A percentile compares a stretch with the other conserved stretches of the same genome.
phyloP scores from a whole-genome alignment of 2,113 vertebrate genomes.

The Leiothrix lutea region DNA sequence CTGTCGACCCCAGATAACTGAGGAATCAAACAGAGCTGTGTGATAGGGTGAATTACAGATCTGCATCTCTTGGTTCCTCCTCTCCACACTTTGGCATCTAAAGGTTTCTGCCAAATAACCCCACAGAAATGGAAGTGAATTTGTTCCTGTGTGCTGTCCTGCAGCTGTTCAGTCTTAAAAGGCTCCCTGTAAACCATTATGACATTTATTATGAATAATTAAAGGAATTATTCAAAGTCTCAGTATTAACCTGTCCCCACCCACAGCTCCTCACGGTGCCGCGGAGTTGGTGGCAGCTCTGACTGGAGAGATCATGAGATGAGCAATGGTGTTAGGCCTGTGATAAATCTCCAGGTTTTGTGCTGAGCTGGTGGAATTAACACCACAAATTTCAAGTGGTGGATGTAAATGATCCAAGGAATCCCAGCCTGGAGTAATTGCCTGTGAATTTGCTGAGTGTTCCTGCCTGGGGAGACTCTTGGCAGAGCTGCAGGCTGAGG shows the following conservation, averaged over 20 bases:
- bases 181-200: neutral
- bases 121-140: neutral
- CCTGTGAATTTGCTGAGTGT: neutral
- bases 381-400: neutral
- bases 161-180: neutral
- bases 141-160: neutral
- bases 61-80: neutral
- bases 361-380: constrained; percentile 13
- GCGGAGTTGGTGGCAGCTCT: neutral
- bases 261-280: neutral
- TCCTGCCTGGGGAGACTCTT: neutral
- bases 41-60: neutral
- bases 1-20: accelerated
- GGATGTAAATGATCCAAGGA: neutral
- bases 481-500: neutral
- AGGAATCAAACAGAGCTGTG: neutral
- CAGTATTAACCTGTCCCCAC: neutral
- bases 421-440: neutral
- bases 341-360: neutral
- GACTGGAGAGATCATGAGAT: neutral
- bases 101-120: neutral
- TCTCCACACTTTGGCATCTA: neutral
- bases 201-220: neutral
- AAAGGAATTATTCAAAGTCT: neutral
- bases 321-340: neutral